These are phyloP conservation scores for Tenodera sinensis DNA, from an alignment of 2,888 invertebrate genomes.

Conservation along the genomic window DNA sequence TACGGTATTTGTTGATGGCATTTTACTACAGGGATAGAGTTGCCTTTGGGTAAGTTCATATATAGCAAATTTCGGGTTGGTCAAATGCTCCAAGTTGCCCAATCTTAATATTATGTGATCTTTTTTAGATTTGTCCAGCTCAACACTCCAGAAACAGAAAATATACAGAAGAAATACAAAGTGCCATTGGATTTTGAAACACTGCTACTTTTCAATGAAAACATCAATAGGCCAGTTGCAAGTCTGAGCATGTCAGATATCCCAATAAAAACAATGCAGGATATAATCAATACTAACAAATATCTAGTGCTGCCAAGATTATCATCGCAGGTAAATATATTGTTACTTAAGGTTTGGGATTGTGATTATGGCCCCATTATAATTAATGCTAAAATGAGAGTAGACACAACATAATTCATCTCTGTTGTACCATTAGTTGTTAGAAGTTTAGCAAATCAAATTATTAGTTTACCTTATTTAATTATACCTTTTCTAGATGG, in stretches of 20 bases:
- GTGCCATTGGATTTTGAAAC: constrained; percentile 71
- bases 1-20: constrained; percentile 84
- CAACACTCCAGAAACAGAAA: constrained; percentile 57
- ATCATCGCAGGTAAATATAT: constrained; percentile 74
- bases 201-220: constrained; percentile 87
- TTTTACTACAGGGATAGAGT: constrained; percentile 82
- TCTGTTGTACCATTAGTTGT: no score
- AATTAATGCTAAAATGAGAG: no score
- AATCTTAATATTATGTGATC: not conserved
- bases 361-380: no score
- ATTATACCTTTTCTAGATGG: no score
- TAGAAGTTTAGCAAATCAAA: no score
- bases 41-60: constrained; percentile 72
- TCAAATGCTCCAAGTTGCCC: not conserved
- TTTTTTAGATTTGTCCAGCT: constrained; percentile 62
- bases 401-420: no score
- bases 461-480: no score
- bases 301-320: constrained; percentile 83
- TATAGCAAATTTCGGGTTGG: not conserved
- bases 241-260: constrained; percentile 88
- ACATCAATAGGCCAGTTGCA: constrained; percentile 72
- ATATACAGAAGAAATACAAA: constrained; percentile 65
- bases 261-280: constrained; percentile 79
- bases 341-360: not conserved
- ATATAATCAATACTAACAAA: constrained; percentile 85